These are phyloP conservation scores for Dinocampus coccinellae DNA, from an alignment of 2,888 invertebrate genomes.

Conservation along the genomic window DNA sequence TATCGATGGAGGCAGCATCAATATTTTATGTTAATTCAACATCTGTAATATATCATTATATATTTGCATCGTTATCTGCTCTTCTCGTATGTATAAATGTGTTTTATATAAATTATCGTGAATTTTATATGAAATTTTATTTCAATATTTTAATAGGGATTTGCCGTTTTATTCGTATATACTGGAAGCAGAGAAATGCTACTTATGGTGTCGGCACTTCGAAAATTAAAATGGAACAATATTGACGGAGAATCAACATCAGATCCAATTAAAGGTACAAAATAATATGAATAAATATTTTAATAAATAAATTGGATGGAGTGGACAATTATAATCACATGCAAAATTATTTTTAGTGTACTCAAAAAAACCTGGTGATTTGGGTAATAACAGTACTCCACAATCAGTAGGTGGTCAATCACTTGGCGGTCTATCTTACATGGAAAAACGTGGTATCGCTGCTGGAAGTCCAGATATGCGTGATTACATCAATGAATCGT, in stretches of 20 bases:
- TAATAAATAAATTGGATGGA: background rate
- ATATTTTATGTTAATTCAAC: slow-evolving; percentile 76
- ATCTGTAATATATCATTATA: slow-evolving; percentile 74
- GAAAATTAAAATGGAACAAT: slow-evolving; percentile 57
- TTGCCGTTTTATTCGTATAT: slow-evolving; percentile 57
- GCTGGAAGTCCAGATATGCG: slow-evolving; percentile 63
- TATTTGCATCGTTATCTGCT: slow-evolving; percentile 73
- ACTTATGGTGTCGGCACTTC: slow-evolving; percentile 55
- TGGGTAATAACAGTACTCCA: slow-evolving; percentile 75
- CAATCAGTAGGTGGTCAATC: slow-evolving; percentile 22
- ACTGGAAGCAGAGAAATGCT: slow-evolving; percentile 57
- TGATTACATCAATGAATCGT: slow-evolving; percentile 59
- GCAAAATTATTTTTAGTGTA: slow-evolving; percentile 67
- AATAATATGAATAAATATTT: background rate
- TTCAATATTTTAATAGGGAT: slow-evolving; percentile 53
- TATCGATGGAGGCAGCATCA: slow-evolving; percentile 75
- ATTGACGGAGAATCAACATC: slow-evolving; percentile 57
- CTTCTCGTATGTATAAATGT: slow-evolving; percentile 72
- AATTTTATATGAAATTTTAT: background rate
- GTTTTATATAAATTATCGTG: background rate
- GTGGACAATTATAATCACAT: background rate
- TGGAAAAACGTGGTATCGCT: slow-evolving; percentile 57
- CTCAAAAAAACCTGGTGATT: slow-evolving; percentile 77
- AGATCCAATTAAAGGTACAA: slow-evolving; percentile 64
- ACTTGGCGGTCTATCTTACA: slow-evolving; percentile 46